Evolutionary conservation across 2,113 vertebrate genomes (phyloP).

Genomic region (Gadus macrocephalus): DNA sequence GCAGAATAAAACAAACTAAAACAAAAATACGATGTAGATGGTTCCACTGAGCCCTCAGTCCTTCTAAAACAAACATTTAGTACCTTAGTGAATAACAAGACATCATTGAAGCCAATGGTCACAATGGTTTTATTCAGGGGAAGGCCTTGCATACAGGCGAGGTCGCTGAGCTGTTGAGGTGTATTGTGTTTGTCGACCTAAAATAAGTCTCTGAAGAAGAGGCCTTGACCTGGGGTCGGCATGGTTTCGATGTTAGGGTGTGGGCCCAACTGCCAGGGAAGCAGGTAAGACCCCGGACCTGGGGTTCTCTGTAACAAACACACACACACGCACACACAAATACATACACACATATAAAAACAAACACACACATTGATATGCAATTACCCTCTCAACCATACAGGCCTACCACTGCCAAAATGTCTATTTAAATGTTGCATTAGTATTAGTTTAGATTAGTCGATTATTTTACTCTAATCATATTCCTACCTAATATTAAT

Average conservation of each 20-base stretch:
- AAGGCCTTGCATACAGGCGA: background rate
- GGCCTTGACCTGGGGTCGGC: conserved; percentile 52
- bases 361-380: background rate
- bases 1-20: background rate
- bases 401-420: too few species aligned
- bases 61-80: too few species aligned
- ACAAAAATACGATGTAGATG: too few species aligned
- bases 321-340: background rate
- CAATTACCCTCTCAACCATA: too few species aligned
- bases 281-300: conserved; percentile 66
- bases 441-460: too few species aligned
- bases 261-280: conserved; percentile 54
- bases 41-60: too few species aligned
- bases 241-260: conserved; percentile 39
- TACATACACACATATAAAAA: background rate
- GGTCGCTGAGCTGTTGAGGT: background rate
- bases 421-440: too few species aligned
- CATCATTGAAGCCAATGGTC: too few species aligned
- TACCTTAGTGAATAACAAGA: too few species aligned
- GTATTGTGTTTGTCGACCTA: conserved; percentile 31
- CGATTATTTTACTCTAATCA: too few species aligned
- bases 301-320: conserved; percentile 65
- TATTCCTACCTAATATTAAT: too few species aligned
- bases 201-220: conserved; percentile 65
- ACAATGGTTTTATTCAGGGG: too few species aligned